Conservation (phyloP, 2,888 invertebrate genomes). For the Gymnosoma rotundatum region DNA sequence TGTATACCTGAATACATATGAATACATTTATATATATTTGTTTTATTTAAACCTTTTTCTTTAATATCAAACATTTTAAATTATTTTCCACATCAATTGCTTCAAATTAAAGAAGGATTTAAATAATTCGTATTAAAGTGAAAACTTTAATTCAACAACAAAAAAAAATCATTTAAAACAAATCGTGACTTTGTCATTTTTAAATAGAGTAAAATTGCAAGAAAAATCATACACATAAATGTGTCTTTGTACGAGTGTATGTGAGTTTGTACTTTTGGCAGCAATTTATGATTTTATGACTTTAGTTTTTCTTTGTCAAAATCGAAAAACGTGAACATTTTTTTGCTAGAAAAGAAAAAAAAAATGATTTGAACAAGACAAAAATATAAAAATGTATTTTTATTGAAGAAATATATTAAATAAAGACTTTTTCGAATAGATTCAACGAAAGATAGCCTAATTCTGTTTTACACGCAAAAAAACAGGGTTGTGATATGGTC, state of each 20-base stretch:
- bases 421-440: background rate
- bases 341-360: conserved; percentile 7
- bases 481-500: no score
- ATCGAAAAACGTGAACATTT: conserved; percentile 40
- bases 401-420: background rate
- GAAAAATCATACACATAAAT: background rate
- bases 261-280: conserved; percentile 21
- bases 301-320: conserved; percentile 43
- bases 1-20: background rate
- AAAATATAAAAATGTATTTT: conserved; percentile 1
- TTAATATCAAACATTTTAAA: conserved; percentile 57
- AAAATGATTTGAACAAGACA: background rate
- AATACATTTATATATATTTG: background rate
- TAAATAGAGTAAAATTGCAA: background rate
- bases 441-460: no score
- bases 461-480: no score
- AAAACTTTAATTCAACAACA: conserved; percentile 1
- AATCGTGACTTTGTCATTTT: conserved; percentile 54
- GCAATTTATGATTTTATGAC: conserved; percentile 57
- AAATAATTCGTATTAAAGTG: conserved; percentile 39
- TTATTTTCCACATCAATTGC: conserved; percentile 46
- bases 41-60: conserved; percentile 11
- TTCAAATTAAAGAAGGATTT: conserved; percentile 38
- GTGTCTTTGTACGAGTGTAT: no score
- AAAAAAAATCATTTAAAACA: conserved; percentile 25